A percentile compares a stretch with the other conserved stretches of the same genome.
Evolutionary conservation across 2,888 invertebrate species (phyloP).

Genomic region (Schrankia costaestrigalis): DNA sequence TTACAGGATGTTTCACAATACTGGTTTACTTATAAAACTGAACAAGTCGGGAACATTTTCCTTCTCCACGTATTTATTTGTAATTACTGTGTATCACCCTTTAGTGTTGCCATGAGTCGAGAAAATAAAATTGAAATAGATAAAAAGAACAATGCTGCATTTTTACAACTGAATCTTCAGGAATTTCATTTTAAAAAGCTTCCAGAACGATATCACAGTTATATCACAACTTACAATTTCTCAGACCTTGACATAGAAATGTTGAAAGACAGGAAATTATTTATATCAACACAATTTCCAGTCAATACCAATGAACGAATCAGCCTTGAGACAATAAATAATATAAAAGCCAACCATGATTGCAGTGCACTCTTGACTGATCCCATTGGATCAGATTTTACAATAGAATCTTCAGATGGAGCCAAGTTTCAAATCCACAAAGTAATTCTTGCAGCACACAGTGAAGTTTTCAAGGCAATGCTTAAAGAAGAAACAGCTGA

Average conservation of each 20-base stretch:
- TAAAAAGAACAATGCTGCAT: slow-evolving; percentile 45
- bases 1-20: slow-evolving; percentile 54
- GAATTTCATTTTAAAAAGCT: slow-evolving; percentile 40
- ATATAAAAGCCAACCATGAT: slow-evolving; percentile 50
- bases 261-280: slow-evolving; percentile 52
- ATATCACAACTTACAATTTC: slow-evolving; percentile 58
- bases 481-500: slow-evolving; percentile 68
- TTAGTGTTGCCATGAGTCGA: slow-evolving; percentile 46
- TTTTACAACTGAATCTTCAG: slow-evolving; percentile 41
- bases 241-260: slow-evolving; percentile 53
- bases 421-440: slow-evolving; percentile 61
- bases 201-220: slow-evolving; percentile 21
- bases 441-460: slow-evolving; percentile 52
- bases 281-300: slow-evolving; percentile 49
- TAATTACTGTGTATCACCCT: slow-evolving; percentile 46
- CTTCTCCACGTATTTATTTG: slow-evolving; percentile 62
- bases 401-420: slow-evolving; percentile 63
- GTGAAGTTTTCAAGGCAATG: slow-evolving; percentile 74
- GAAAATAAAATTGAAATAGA: slow-evolving; percentile 44
- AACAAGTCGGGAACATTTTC: slow-evolving; percentile 49
- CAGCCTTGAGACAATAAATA: slow-evolving; percentile 33
- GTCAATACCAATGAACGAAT: slow-evolving; percentile 23
- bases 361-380: slow-evolving; percentile 52
- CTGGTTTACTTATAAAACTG: slow-evolving; percentile 61
- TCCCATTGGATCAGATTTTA: slow-evolving; percentile 63